Evolutionary conservation across 2,888 invertebrate species (phyloP), one percentile per base, ranked within the genome.

Genomic region (Biston stratarius): DNA sequence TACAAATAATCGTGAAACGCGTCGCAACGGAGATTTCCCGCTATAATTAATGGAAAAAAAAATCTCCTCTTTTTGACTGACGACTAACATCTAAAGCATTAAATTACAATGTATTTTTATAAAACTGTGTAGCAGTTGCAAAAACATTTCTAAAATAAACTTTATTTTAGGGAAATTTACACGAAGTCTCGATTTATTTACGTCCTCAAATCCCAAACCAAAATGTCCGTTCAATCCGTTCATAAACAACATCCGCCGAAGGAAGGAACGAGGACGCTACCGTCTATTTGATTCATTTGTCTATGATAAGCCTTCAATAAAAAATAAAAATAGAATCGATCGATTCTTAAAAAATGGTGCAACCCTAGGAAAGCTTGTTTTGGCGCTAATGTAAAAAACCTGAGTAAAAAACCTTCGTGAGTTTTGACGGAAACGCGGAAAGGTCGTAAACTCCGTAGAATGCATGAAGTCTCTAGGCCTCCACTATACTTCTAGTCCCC

Each of bases 11-110:
- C 83, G 85, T 83, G 84, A 84, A 83, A 86, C 88, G 93, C 92
- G 93, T 92, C 93, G 90, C 91, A 85, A 82, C 82, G 86, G 80
- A 85, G 89, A 85, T 92, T 93, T 93, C 93, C 93, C 93, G 93
- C 93, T 93, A 85, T 92, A 90, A 83, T 86, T 85, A 78, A 79
- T 71, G 67, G n/a, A 74, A 81, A 86, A 87, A 62, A 45, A 88
- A 82, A 86, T 81, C 80, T 77, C 48, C 66, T 67, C 74, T 74
- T 79, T 77, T 71, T 77, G 75, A 74, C 74, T 76, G 79, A 81
- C 73, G 71, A 74, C 71, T 74, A 71, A 74, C 81, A 78, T 81
- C 78, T 69, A 76, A 69, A 64, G 64, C 74, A 73, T 72, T 67
- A 67, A 61, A 58, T 51, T 57, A 60, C 45, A 53, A 52, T 70